Percentiles rank a stretch among this genome's conserved stretches.
phyloP scores from a whole-genome alignment of 2,113 vertebrate species.

The Salvelinus sp. region DNA sequence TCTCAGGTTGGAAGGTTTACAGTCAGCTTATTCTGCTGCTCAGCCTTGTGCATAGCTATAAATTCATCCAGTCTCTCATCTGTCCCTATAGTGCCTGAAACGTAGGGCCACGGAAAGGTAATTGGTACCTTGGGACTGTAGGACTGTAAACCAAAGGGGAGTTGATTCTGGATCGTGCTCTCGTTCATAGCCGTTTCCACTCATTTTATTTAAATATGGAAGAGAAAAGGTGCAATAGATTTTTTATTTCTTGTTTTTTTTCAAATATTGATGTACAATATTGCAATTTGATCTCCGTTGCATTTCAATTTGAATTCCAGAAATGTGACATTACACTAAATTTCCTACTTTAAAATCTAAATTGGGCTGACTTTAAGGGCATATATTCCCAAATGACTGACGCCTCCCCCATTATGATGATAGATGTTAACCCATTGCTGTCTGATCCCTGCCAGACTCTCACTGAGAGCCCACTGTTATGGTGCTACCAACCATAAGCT shows the following conservation, averaged over 20 bases:
- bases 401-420: constrained; percentile 17
- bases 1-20: constrained; percentile 52
- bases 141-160: constrained; percentile 27
- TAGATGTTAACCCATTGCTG: constrained; percentile 4
- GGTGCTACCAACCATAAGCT: neutral
- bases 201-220: too few species aligned
- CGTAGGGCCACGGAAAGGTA: constrained; percentile 56
- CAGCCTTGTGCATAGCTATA: constrained; percentile 38
- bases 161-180: neutral
- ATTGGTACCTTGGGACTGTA: constrained; percentile 6
- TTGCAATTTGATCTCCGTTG: neutral
- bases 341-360: neutral
- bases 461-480: neutral
- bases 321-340: neutral
- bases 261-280: neutral
- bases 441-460: neutral
- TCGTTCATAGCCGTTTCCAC: too few species aligned
- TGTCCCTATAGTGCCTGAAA: constrained; percentile 34
- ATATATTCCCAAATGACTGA: constrained; percentile 27
- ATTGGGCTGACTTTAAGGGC: neutral
- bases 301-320: neutral
- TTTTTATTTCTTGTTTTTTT: too few species aligned
- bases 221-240: too few species aligned
- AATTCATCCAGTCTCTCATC: neutral
- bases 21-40: constrained; percentile 61